Evolutionary conservation across 2,113 vertebrate species (phyloP).

Genomic region (Tachysurus fulvidraco): DNA sequence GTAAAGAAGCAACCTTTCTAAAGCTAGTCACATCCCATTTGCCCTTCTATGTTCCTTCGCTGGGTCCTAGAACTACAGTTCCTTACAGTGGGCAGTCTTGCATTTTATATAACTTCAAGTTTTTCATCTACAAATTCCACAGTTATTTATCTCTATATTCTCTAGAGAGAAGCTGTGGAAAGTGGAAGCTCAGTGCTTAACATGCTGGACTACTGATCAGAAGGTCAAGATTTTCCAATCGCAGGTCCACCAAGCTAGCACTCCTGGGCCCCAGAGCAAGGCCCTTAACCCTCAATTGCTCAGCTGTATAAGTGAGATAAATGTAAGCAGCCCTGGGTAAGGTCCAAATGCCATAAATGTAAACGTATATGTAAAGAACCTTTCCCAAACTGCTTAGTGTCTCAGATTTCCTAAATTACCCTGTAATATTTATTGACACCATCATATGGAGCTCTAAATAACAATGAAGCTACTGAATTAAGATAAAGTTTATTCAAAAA

Average conservation of each 20-base stretch:
- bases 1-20: neutral
- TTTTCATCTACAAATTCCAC: neutral
- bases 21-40: neutral
- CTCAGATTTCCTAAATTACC: too few relatives aligned
- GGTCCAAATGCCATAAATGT: too few relatives aligned
- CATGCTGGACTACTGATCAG: too few relatives aligned
- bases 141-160: neutral
- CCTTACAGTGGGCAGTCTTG: neutral
- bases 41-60: neutral
- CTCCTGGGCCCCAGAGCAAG: too few relatives aligned
- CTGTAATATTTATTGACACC: neutral
- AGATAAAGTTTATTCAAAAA: neutral
- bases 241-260: too few relatives aligned
- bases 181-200: too few relatives aligned
- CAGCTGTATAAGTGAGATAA: too few relatives aligned
- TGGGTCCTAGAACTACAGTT: neutral
- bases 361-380: neutral
- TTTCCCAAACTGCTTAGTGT: neutral
- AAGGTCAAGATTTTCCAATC: too few relatives aligned
- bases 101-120: too few relatives aligned
- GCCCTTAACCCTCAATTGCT: too few relatives aligned
- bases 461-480: neutral
- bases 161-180: neutral
- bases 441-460: neutral
- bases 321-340: too few relatives aligned